These are phyloP conservation scores for Anguilla obscura DNA, from an alignment of 2,797 vertebrate genomes.

Conservation along the genomic window DNA sequence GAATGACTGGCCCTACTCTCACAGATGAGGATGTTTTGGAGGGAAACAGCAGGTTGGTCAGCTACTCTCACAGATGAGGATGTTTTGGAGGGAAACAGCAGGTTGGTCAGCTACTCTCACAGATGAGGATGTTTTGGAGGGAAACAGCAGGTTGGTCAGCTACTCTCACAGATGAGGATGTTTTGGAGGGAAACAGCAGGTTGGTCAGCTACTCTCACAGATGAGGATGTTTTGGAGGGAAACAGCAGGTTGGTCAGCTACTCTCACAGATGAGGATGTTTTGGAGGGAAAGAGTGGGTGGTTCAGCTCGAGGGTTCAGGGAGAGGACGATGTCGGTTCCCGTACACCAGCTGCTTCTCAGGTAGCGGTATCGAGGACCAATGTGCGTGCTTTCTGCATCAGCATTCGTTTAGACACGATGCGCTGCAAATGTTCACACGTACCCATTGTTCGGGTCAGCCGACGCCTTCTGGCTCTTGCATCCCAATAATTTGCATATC, in stretches of 20 bases:
- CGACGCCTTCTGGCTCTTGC: background rate
- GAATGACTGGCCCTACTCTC: constrained; percentile 58
- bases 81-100: too few species aligned
- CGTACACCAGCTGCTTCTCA: constrained; percentile 14
- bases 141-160: constrained; percentile 38
- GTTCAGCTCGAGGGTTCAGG: constrained; percentile 54
- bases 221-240: too few species aligned
- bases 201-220: too few species aligned
- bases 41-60: constrained; percentile 37
- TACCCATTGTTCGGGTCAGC: too few species aligned
- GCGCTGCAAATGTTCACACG: background rate
- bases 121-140: too few species aligned
- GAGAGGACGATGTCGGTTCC: constrained; percentile 59
- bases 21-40: too few species aligned
- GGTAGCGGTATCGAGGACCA: background rate
- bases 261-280: too few species aligned
- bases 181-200: too few species aligned
- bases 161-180: too few species aligned
- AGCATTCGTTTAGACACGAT: background rate
- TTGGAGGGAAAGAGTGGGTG: too few species aligned
- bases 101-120: constrained; percentile 38
- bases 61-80: background rate
- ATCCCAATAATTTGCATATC: background rate
- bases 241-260: too few species aligned
- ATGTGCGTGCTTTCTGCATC: background rate